Conservation (phyloP, 1,140 invertebrate species). For the Trigoniulus corallinus region DNA sequence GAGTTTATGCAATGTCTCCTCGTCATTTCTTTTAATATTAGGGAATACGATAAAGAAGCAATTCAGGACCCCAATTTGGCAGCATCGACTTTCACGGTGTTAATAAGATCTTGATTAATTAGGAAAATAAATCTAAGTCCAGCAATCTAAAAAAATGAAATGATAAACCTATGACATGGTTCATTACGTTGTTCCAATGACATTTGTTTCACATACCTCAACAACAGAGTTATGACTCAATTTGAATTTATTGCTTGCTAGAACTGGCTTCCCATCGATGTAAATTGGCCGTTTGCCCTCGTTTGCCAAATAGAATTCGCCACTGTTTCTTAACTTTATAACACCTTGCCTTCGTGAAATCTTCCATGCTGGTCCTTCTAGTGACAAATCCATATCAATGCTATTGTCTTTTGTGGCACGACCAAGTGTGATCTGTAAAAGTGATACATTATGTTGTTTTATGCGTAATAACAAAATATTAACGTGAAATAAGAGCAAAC, state of each 20-base stretch:
- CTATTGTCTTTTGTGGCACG: slow-evolving; percentile 69
- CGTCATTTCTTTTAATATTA: too few relatives aligned
- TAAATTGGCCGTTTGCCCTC: slow-evolving; percentile 90
- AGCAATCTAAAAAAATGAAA: too few relatives aligned
- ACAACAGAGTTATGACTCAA: slow-evolving; percentile 86
- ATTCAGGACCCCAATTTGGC: slow-evolving; percentile 40
- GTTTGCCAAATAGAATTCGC: slow-evolving; percentile 85
- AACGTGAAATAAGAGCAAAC: slow-evolving; percentile 29
- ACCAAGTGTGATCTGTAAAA: slow-evolving; percentile 66
- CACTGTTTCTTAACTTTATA: slow-evolving; percentile 74
- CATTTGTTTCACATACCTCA: slow-evolving; percentile 43
- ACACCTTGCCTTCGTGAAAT: slow-evolving; percentile 72
- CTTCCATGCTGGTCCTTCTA: slow-evolving; percentile 66
- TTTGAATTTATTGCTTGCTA: slow-evolving; percentile 68
- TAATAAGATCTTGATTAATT: slow-evolving; percentile 80
- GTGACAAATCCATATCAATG: slow-evolving; percentile 83
- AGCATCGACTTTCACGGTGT: slow-evolving; percentile 61
- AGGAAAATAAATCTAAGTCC: slow-evolving; percentile 81
- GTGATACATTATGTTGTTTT: neutral
- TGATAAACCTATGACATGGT: slow-evolving; percentile 21
- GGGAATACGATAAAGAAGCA: too few relatives aligned
- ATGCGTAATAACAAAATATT: slow-evolving; percentile 4
- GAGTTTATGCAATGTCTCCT: too few relatives aligned
- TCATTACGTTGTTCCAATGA: neutral
- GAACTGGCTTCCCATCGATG: slow-evolving; percentile 77